These are phyloP conservation scores for Vicugna pacos DNA, from an alignment of 2,113 vertebrate species.

Conservation along the genomic window DNA sequence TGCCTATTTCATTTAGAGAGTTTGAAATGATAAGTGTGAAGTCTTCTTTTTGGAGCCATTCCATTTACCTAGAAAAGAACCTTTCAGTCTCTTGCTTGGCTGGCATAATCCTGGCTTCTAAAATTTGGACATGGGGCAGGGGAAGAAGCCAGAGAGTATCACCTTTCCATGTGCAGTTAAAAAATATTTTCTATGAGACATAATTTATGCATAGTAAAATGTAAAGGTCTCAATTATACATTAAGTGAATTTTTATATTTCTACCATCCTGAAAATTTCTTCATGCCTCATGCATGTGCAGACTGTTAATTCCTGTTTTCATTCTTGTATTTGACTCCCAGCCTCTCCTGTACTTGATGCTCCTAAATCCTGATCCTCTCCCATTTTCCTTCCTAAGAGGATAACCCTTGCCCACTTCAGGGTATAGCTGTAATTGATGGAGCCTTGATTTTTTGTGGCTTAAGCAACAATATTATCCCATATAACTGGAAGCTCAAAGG, in stretches of 20 bases:
- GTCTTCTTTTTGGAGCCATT: neutral
- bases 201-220: neutral
- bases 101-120: neutral
- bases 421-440: neutral
- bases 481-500: neutral
- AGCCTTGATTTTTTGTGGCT: neutral
- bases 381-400: neutral
- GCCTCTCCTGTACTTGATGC: neutral
- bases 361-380: neutral
- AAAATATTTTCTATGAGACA: neutral
- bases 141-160: neutral
- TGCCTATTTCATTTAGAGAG: neutral
- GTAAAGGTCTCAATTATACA: neutral
- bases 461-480: neutral
- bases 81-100: neutral
- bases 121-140: neutral
- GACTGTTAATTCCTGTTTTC: neutral
- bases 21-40: neutral
- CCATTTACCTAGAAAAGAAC: neutral
- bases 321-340: neutral
- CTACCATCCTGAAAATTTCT: neutral
- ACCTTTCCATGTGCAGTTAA: neutral
- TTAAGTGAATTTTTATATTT: constrained; percentile 14
- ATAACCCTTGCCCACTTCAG: neutral
- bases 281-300: neutral